Percentiles rank a stretch among this genome's conserved stretches.
Conservation (phyloP, 2,888 invertebrate species). For the Diadegma fenestrale region DNA sequence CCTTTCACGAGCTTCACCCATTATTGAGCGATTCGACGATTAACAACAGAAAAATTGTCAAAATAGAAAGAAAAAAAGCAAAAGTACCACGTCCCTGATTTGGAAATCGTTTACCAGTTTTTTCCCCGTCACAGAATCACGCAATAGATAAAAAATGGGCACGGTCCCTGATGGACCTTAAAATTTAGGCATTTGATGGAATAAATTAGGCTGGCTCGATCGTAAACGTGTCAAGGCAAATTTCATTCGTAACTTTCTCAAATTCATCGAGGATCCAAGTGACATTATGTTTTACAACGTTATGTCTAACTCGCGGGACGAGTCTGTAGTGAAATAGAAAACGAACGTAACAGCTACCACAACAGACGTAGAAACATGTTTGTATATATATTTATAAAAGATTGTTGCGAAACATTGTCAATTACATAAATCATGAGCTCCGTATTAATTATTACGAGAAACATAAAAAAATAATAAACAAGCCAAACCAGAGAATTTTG, state of each 20-base stretch:
- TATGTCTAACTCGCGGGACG: constrained; percentile 14
- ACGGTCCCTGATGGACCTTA: not conserved
- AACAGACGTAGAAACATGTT: not conserved
- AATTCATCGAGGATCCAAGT: constrained; percentile 36
- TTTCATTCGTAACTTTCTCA: constrained; percentile 47
- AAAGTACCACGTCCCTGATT: not conserved
- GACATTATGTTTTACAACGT: not conserved
- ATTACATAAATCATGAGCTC: constrained; percentile 37
- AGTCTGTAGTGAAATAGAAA: constrained; percentile 7
- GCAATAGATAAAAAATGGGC: not conserved
- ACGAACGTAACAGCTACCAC: constrained; percentile 22
- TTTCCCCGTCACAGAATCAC: not conserved
- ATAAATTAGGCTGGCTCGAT: constrained; percentile 3
- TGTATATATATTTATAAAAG: constrained; percentile 5
- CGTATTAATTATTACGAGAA: constrained; percentile 42
- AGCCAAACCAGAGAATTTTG: not conserved
- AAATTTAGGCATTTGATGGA: constrained; percentile 22
- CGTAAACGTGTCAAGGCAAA: constrained; percentile 56
- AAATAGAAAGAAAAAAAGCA: not conserved
- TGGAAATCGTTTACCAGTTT: not conserved
- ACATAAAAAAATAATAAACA: constrained; percentile 4
- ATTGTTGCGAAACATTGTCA: constrained; percentile 38
- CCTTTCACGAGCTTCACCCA: constrained; percentile 10
- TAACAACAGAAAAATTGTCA: not conserved
- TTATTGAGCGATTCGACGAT: not conserved